Conservation (phyloP, 2,797 vertebrate genomes). For the Sebastes glaucus region DNA sequence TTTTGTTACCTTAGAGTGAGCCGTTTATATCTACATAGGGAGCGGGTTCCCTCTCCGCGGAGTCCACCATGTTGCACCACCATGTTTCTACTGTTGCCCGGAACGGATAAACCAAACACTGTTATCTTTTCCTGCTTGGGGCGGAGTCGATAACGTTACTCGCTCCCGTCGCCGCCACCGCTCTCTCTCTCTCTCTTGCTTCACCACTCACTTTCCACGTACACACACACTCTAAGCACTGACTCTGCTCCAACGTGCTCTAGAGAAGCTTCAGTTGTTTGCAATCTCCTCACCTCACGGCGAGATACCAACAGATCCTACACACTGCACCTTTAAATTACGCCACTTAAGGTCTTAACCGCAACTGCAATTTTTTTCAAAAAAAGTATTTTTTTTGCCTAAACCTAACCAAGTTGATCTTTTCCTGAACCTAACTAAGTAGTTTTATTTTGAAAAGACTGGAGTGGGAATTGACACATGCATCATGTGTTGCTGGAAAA, state of each 20-base stretch:
- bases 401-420: too few species aligned
- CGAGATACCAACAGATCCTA: too few species aligned
- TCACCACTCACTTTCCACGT: background rate
- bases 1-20: background rate
- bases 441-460: background rate
- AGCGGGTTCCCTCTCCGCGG: too few species aligned
- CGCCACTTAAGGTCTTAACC: too few species aligned
- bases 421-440: background rate
- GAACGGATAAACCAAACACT: background rate
- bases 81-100: background rate
- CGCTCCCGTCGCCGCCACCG: fast-evolving
- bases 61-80: background rate
- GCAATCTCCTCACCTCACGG: too few species aligned
- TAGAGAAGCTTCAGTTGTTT: background rate
- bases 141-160: background rate
- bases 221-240: background rate
- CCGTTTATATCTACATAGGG: too few species aligned
- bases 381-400: background rate
- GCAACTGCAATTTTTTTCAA: fast-evolving
- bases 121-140: background rate
- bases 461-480: background rate
- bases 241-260: background rate
- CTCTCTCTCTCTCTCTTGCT: background rate
- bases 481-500: background rate
- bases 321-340: too few species aligned